Percentiles rank a stretch among this genome's conserved stretches.
phyloP scores from a whole-genome alignment of 2,797 vertebrate species.

The Sternarchorhynchus goeldii region DNA sequence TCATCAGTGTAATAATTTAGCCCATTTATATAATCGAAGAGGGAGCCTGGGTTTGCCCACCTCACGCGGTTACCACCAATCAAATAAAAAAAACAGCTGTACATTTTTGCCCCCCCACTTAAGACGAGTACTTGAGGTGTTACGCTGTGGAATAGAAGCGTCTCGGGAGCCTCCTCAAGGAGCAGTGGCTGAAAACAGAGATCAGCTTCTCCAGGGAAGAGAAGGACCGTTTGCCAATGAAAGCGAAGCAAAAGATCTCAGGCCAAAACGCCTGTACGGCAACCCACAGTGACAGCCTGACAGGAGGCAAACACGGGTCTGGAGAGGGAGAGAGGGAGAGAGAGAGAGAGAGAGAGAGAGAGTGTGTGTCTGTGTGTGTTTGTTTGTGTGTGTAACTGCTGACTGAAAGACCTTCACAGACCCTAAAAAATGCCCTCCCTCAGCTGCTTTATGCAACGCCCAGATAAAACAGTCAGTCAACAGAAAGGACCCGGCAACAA shows the following conservation, averaged over 20 bases:
- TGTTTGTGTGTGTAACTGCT: constrained; percentile 4
- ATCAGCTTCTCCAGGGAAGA: constrained; percentile 37
- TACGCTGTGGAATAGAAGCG: constrained; percentile 19
- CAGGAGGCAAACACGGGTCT: constrained; percentile 1
- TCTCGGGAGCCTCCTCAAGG: constrained; percentile 39
- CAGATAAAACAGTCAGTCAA: constrained; percentile 17
- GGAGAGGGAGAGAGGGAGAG: too few relatives aligned
- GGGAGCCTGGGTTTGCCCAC: constrained; percentile 34
- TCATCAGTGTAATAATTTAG: constrained; percentile 69
- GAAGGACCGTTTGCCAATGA: constrained; percentile 35
- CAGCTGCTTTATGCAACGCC: constrained; percentile 18
- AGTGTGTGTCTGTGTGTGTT: constrained; percentile 9
- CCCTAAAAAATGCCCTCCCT: constrained; percentile 9
- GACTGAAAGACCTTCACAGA: constrained; percentile 7
- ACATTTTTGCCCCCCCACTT: neutral
- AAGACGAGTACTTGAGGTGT: neutral
- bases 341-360: neutral
- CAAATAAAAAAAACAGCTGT: constrained; percentile 27
- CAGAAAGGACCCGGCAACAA: constrained; percentile 3
- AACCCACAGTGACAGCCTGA: constrained; percentile 5
- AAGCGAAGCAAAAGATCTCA: constrained; percentile 27
- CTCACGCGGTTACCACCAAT: constrained; percentile 28
- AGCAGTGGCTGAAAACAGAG: constrained; percentile 20
- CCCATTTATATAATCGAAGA: constrained; percentile 66
- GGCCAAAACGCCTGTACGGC: constrained; percentile 21